These are phyloP conservation scores for Drosophila bipectinata DNA, from an alignment of 1,140 invertebrate species.

Conservation along the genomic window DNA sequence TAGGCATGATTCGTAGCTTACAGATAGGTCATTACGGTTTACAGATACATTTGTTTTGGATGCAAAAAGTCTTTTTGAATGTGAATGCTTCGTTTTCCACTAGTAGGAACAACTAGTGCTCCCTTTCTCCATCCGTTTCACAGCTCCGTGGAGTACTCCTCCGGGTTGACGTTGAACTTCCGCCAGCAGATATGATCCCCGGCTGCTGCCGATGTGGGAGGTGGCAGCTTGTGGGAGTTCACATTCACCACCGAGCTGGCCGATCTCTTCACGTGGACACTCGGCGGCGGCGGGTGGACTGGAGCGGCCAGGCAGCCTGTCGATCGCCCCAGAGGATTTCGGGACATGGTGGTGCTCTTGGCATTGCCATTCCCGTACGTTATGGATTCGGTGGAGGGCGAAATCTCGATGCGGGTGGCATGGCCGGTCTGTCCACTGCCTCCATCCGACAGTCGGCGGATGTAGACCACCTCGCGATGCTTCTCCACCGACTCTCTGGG, in stretches of 20 bases:
- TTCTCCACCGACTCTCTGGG: conserved; percentile 60
- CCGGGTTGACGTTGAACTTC: conserved; percentile 81
- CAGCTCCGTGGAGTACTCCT: conserved; percentile 83
- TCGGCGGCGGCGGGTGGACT: conserved; percentile 33
- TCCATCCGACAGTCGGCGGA: conserved; percentile 73
- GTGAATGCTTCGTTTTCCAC: conserved; percentile 68
- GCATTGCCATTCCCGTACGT: conserved; percentile 74
- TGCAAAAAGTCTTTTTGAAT: conserved; percentile 81
- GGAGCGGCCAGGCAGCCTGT: conserved; percentile 61
- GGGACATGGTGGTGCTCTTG: conserved; percentile 57
- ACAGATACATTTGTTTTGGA: conserved; percentile 80
- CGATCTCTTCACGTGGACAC: conserved; percentile 65
- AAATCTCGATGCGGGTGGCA: conserved; percentile 79
- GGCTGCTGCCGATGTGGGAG: conserved; percentile 51
- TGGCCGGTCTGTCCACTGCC: conserved; percentile 55
- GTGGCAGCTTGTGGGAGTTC: conserved; percentile 66
- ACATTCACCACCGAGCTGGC: conserved; percentile 76
- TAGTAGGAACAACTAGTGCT: neutral
- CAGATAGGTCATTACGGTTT: conserved; percentile 48
- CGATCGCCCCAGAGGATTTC: conserved; percentile 73
- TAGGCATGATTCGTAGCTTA: conserved; percentile 67
- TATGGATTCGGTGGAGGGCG: conserved; percentile 79
- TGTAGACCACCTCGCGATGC: conserved; percentile 80
- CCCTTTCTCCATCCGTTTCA: conserved; percentile 34
- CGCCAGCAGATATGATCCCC: conserved; percentile 83